Base-by-base conservation (phyloP, 2,888 invertebrate species). In the Cataglyphis cursor region DNA sequence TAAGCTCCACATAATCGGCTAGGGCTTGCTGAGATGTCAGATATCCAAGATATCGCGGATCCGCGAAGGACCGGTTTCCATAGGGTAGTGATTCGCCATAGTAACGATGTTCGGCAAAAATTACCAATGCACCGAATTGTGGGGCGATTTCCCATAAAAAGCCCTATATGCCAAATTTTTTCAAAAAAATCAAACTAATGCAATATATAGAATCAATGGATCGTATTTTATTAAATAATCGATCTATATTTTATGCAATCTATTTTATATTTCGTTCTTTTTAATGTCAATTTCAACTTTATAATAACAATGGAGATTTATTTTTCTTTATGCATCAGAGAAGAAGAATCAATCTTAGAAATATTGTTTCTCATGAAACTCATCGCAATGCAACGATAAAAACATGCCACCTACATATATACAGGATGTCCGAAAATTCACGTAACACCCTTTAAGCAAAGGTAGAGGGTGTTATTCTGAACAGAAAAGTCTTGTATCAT, bases 141-240 rank as follows among this genome's bases (percentile, higher is more conserved):
- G 96, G 95, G 0, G 99, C 99, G 87, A 97, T 97, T 76, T 99
- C 99, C 98, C 98, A 99, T 96, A 99, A 97, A 93, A 99, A 98
- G 96, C 95, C n/a, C 99, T 99, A 94, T 61, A 95, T 99, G 96
- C 31, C 95, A 99, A 51, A 48, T 68, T 10, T 4, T 66, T 24
- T 6, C 12, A 5, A 68, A 70, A 35, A 21, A 70, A 51, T 54
- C 15, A 4, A 48, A 51, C 15, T 21, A 5, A 3, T 0, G 6
- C 10, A 31, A 35, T 2, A 4, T 35, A 44, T 12, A 51, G 5
- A 35, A 35, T 24, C 1, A 9, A 9, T 54, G 5, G 35, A 24
- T 44, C 21, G 10, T 21, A 66, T 24, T 66, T 41, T 18, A 66
- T 24, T 1, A 41, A 41, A 65, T 3, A 3, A 18, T 61, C 61